A percentile compares a stretch with the other conserved stretches of the same genome.
Evolutionary conservation across 1,140 invertebrate species (phyloP).

Genomic region (Dermatophagoides farinae): DNA sequence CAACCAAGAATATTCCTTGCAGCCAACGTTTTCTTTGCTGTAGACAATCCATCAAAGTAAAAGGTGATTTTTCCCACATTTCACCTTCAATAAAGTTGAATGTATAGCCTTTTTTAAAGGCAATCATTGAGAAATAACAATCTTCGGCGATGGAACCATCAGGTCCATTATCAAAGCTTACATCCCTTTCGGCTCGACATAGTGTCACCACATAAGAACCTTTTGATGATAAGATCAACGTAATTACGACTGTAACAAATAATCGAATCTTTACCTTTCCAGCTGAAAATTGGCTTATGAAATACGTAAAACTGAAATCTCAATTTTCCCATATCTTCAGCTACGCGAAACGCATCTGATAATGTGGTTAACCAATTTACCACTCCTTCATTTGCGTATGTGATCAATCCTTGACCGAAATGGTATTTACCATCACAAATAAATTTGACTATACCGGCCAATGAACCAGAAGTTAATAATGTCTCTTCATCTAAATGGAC

Average conservation of each 20-base stretch:
- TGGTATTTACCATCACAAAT: constrained; percentile 79
- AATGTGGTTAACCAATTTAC: constrained; percentile 93
- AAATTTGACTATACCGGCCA: constrained; percentile 81
- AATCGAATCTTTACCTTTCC: constrained; percentile 64
- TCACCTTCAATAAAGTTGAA: constrained; percentile 33
- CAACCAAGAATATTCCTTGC: constrained; percentile 70
- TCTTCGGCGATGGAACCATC: constrained; percentile 36
- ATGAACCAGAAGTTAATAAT: constrained; percentile 71
- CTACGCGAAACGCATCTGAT: constrained; percentile 84
- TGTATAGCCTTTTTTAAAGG: constrained; percentile 25
- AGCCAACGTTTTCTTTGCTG: constrained; percentile 91
- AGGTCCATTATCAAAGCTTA: constrained; percentile 32
- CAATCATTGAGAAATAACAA: constrained; percentile 34
- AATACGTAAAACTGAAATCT: constrained; percentile 78
- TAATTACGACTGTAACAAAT: background rate
- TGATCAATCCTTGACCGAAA: constrained; percentile 93
- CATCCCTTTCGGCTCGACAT: constrained; percentile 28
- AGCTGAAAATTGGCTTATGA: constrained; percentile 85
- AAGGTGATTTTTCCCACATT: constrained; percentile 56
- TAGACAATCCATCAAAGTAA: constrained; percentile 78
- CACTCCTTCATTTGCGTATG: constrained; percentile 84
- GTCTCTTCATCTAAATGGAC: constrained; percentile 97
- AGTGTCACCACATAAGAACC: constrained; percentile 30
- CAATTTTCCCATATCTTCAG: constrained; percentile 89
- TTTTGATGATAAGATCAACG: background rate